A percentile compares a stretch with the other conserved stretches of the same genome.
phyloP scores from a whole-genome alignment of 2,888 invertebrate genomes.

The Venusia cambrica region DNA sequence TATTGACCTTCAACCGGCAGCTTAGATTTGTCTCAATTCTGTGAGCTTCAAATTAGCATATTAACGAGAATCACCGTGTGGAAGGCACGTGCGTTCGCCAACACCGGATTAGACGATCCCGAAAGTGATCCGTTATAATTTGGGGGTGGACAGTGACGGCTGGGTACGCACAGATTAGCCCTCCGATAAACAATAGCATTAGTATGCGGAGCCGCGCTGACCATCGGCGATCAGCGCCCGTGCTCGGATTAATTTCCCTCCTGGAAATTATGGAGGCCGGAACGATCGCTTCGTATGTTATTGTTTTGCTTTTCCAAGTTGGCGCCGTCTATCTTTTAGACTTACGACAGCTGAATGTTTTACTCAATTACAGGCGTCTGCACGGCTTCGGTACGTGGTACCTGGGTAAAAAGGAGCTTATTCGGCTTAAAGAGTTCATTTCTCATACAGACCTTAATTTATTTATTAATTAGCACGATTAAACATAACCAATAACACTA shows the following conservation, averaged over 20 bases:
- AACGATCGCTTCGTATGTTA: slow-evolving; percentile 60
- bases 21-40: slow-evolving; percentile 27
- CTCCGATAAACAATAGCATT: slow-evolving; percentile 81
- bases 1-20: slow-evolving; percentile 25
- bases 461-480: no score
- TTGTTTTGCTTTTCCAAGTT: slow-evolving; percentile 60
- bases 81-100: slow-evolving; percentile 43
- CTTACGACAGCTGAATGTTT: no score
- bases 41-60: slow-evolving; percentile 32
- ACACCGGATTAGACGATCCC: slow-evolving; percentile 64
- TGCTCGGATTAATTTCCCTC: slow-evolving; percentile 79
- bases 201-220: slow-evolving; percentile 79
- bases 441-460: no score
- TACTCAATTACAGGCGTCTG: no score
- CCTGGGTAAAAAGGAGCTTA: no score
- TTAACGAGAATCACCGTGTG: slow-evolving; percentile 26
- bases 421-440: no score
- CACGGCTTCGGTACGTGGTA: no score
- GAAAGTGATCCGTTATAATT: slow-evolving; percentile 79
- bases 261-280: slow-evolving; percentile 72
- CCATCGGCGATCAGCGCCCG: slow-evolving; percentile 74
- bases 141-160: slow-evolving; percentile 77
- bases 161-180: slow-evolving; percentile 79
- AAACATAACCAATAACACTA: no score
- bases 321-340: slow-evolving; percentile 38